A percentile compares a stretch with the other conserved stretches of the same genome.
Evolutionary conservation across 2,797 vertebrate genomes (phyloP).

Genomic region (Takifugu ocellatus): DNA sequence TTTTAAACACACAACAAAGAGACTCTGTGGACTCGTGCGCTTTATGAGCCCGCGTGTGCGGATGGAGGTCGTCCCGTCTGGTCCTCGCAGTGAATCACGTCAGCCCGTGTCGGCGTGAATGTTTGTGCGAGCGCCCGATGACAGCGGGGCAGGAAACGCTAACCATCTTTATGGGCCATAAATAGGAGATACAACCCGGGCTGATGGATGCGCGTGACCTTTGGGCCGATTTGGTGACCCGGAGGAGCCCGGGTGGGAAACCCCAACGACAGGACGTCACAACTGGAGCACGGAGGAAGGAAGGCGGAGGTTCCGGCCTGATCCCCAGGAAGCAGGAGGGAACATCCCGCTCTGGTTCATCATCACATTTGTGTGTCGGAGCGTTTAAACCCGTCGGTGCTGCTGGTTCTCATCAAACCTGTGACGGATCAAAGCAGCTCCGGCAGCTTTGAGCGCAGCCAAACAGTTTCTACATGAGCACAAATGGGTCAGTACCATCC

Average conservation of each 20-base stretch:
- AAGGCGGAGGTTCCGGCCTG: conserved; percentile 28
- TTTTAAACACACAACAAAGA: conserved; percentile 50
- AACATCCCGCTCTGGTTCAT: no score
- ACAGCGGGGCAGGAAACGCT: conserved; percentile 58
- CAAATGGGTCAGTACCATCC: no score
- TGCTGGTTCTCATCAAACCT: no score
- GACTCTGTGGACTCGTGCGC: conserved; percentile 26
- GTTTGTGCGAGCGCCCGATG: conserved; percentile 51
- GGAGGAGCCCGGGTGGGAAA: conserved; percentile 42
- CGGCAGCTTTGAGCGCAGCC: no score
- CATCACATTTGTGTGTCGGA: no score
- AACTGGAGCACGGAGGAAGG: conserved; percentile 47
- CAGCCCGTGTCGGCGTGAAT: conserved; percentile 49
- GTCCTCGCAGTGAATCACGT: conserved; percentile 27
- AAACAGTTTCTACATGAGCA: no score
- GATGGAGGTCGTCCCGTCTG: conserved; percentile 30
- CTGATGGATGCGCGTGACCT: conserved; percentile 57
- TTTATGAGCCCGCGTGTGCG: conserved; percentile 35
- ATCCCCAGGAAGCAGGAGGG: background rate
- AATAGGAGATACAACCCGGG: conserved; percentile 58
- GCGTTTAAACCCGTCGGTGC: no score
- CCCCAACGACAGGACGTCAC: conserved; percentile 33
- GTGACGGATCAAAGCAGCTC: no score
- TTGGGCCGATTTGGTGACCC: conserved; percentile 55
- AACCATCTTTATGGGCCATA: conserved; percentile 60